These are phyloP conservation scores for Neosilurus hyrtlii DNA, from an alignment of 2,797 vertebrate species.

Conservation along the genomic window DNA sequence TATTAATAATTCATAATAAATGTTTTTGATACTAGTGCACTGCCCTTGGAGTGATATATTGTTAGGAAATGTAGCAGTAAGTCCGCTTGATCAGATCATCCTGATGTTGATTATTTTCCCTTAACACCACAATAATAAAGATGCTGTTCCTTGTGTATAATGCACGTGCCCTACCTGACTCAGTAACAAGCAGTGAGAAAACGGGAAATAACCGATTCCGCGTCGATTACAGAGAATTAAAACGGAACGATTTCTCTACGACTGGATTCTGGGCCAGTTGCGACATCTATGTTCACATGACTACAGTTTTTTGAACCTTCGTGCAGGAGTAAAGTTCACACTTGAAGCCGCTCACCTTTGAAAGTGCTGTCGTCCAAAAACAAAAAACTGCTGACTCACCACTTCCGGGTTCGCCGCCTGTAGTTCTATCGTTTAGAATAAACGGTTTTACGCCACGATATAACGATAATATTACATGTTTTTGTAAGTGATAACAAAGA, in stretches of 20 bases:
- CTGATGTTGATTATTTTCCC: neutral
- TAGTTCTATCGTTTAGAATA: neutral
- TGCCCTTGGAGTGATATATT: too few species aligned
- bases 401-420: neutral
- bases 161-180: neutral
- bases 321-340: neutral
- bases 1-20: neutral
- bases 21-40: too few species aligned
- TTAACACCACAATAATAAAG: neutral
- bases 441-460: neutral
- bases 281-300: neutral
- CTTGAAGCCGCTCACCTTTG: neutral
- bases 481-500: rapidly evolving
- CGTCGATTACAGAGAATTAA: neutral
- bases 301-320: neutral
- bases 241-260: neutral
- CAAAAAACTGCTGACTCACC: neutral
- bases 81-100: neutral
- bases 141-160: too few species aligned
- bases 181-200: neutral
- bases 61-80: neutral
- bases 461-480: too few species aligned
- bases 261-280: neutral
- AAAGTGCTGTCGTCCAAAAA: neutral
- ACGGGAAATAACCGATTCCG: neutral